Percentiles rank a stretch among this genome's conserved stretches.
Evolutionary conservation across 2,888 invertebrate genomes (phyloP).

Genomic region (Cephus pygmeus): DNA sequence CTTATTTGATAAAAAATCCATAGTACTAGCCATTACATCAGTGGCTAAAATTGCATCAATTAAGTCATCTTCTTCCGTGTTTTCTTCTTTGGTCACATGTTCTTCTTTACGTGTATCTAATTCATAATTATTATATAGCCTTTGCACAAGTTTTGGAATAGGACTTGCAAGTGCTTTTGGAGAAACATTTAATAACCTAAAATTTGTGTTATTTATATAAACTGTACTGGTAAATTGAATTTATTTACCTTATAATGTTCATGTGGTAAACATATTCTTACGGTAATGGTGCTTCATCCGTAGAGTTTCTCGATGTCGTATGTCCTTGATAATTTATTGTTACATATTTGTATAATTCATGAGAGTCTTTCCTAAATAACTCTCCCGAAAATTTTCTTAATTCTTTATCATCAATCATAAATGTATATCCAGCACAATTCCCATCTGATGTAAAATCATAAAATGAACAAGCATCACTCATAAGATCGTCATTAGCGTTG

Average conservation of each 20-base stretch:
- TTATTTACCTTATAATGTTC: neutral
- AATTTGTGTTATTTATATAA: constrained; percentile 18
- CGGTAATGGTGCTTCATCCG: constrained; percentile 41
- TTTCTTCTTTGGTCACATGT: constrained; percentile 29
- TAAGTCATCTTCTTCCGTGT: constrained; percentile 37
- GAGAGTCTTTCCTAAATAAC: constrained; percentile 26
- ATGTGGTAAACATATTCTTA: constrained; percentile 23
- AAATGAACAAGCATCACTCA: neutral
- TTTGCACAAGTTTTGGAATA: constrained; percentile 27
- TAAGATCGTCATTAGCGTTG: neutral
- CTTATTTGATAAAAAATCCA: constrained; percentile 41
- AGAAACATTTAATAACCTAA: constrained; percentile 27
- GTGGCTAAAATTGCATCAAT: constrained; percentile 34
- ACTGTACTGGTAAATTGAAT: neutral
- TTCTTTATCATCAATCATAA: constrained; percentile 14
- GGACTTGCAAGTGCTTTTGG: neutral
- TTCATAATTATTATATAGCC: constrained; percentile 43
- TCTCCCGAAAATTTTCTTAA: constrained; percentile 28
- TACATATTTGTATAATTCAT: constrained; percentile 17
- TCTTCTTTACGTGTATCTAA: constrained; percentile 33
- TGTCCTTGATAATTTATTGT: constrained; percentile 36
- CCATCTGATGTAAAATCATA: neutral
- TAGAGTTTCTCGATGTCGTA: constrained; percentile 24
- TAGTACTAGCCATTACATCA: constrained; percentile 27
- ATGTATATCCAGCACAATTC: neutral